Evolutionary conservation across 2,888 invertebrate species (phyloP).

Genomic region (Athetis lepigone): DNA sequence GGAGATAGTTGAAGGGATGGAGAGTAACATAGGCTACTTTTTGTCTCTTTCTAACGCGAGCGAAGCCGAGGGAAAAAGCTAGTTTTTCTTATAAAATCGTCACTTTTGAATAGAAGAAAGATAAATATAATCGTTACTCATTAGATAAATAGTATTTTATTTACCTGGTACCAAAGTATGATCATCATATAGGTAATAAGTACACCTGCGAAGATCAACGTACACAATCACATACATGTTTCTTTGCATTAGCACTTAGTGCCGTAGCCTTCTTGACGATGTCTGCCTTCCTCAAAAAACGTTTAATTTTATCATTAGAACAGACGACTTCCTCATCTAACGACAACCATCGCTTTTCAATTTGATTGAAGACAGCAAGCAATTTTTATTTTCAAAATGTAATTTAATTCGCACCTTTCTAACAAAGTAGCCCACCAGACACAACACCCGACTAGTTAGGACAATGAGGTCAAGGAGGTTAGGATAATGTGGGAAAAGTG

Average conservation of each 20-base stretch:
- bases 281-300: background rate
- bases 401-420: background rate
- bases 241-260: background rate
- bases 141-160: background rate
- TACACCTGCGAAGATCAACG: conserved; percentile 5
- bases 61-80: no score
- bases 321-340: background rate
- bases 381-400: background rate
- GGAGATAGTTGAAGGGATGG: no score
- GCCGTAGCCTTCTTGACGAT: no score
- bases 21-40: no score
- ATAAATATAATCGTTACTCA: conserved; percentile 14
- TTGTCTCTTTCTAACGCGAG: no score
- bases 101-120: no score
- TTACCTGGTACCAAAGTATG: background rate
- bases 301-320: background rate
- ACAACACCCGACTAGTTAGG: no score
- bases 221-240: background rate
- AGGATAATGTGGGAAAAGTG: no score
- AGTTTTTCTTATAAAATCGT: no score
- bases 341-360: background rate
- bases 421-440: no score
- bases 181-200: background rate
- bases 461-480: no score
- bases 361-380: background rate